A percentile compares a stretch with the other conserved stretches of the same genome.
Evolutionary conservation across 1,140 invertebrate genomes (phyloP).

Genomic region (Thereuonema tuberculata): DNA sequence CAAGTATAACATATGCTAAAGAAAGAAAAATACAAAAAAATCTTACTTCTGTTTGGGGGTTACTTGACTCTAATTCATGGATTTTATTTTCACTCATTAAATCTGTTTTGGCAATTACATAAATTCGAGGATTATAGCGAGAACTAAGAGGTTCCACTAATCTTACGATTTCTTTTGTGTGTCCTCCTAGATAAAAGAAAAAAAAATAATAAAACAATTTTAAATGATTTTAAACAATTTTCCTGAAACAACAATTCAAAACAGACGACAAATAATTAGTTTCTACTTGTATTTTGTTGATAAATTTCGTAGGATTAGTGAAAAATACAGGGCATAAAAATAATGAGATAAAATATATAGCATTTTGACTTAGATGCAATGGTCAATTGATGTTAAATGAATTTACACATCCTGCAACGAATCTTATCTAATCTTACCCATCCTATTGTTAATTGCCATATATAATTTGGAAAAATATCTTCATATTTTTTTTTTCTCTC

Average conservation of each 20-base stretch:
- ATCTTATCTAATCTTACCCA: no score
- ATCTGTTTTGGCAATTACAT: constrained; percentile 66
- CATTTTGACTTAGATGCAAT: background rate
- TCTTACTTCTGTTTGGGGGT: no score
- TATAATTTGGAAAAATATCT: no score
- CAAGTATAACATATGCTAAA: no score
- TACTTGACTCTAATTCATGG: constrained; percentile 40
- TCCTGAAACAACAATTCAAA: background rate
- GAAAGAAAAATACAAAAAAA: no score
- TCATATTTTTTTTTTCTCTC: no score
- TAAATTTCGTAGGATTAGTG: no score
- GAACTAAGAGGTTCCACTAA: constrained; percentile 46
- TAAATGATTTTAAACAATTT: background rate
- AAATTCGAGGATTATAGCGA: constrained; percentile 53
- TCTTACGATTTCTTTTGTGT: constrained; percentile 76
- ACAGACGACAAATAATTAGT: background rate
- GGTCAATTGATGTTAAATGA: no score
- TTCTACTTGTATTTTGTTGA: background rate
- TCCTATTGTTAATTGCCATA: no score
- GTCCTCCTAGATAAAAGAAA: constrained; percentile 43
- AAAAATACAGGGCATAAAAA: no score
- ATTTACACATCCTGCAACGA: no score
- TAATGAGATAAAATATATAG: background rate
- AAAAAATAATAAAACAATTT: background rate
- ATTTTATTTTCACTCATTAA: constrained; percentile 52